Conservation (phyloP, 1,140 invertebrate genomes). For the Pseudomyrmex pallidus region DNA sequence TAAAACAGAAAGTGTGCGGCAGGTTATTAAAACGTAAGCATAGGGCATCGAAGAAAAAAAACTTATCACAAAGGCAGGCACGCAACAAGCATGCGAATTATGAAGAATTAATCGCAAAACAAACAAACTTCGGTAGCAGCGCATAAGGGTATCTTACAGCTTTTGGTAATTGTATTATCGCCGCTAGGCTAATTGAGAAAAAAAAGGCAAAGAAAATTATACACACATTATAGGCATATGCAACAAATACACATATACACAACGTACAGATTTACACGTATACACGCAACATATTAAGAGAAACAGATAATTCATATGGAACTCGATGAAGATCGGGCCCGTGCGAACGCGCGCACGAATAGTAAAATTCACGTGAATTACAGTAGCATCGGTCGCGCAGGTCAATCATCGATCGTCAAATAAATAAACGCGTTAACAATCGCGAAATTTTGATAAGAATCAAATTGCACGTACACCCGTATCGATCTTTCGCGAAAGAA, state of each 20-base stretch:
- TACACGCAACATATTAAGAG: constrained; percentile 45
- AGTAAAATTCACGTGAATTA: constrained; percentile 25
- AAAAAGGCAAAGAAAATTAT: constrained; percentile 58
- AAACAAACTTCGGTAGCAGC: constrained; percentile 78
- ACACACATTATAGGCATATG: constrained; percentile 16
- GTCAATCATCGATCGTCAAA: constrained; percentile 36
- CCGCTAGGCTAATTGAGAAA: constrained; percentile 75
- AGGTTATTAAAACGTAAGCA: constrained; percentile 64
- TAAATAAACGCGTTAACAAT: background rate
- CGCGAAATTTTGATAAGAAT: background rate
- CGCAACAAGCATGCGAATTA: constrained; percentile 62
- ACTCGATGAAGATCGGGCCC: constrained; percentile 63
- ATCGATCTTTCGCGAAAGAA: constrained; percentile 2
- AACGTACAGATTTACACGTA: constrained; percentile 34
- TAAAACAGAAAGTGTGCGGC: constrained; percentile 73
- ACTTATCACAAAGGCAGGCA: constrained; percentile 61
- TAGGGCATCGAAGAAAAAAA: constrained; percentile 59
- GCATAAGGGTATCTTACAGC: constrained; percentile 81
- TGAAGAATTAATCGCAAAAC: constrained; percentile 66
- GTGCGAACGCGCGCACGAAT: constrained; percentile 67
- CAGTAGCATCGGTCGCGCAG: constrained; percentile 15
- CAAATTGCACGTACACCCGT: background rate
- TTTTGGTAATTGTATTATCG: constrained; percentile 82
- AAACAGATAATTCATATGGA: constrained; percentile 56
- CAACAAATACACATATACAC: constrained; percentile 53